Evolutionary conservation across 2,888 invertebrate species (phyloP), one percentile per base, ranked within the genome.

Genomic region (Noctuana brunneofusca): DNA sequence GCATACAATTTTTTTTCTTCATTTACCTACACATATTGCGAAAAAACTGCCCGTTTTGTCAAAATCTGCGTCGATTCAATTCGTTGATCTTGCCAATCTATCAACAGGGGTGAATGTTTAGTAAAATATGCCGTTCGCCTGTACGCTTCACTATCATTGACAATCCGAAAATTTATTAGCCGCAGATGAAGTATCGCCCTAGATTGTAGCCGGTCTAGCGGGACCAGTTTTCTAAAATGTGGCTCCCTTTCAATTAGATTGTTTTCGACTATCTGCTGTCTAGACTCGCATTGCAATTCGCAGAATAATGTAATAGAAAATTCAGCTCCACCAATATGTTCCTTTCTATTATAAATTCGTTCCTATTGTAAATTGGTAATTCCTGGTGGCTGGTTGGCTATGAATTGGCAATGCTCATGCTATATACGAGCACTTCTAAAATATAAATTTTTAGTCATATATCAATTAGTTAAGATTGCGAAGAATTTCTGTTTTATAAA

Each of bases 151-250:
- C 14, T 58, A 43, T 24, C 16, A 27, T 52, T 35, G 14, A 41
- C 20, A 27, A 54, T 54, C 24, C 35, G 54, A 54, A 60, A 62
- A 65, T 64, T 59, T 65, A 66, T 49, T 64, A 41, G 24, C 14
- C 16, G 24, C 43, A 63, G 50, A 60, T 60, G 60, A 59, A 56
- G 32, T 64, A 76, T 81, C 75, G 82, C 69, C 71, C 83, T 77
- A 78, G 75, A 83, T 83, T 77, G 75, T 73, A 64, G 68, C 62
- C 62, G 70, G 72, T 75, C 54, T 60, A 35, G 54, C 75, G 75
- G 69, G 71, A 80, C 83, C 80, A 81, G 85, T 81, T 84, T 79
- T 43, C 72, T 72, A 71, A 77, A 78, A 75, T 74, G 70, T 68
- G 66, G 68, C 65, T 71, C 68, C 68, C 65, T 70, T 72, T 65